These are phyloP conservation scores for Puntigrus tetrazona DNA, from an alignment of 2,113 vertebrate species.

Conservation along the genomic window DNA sequence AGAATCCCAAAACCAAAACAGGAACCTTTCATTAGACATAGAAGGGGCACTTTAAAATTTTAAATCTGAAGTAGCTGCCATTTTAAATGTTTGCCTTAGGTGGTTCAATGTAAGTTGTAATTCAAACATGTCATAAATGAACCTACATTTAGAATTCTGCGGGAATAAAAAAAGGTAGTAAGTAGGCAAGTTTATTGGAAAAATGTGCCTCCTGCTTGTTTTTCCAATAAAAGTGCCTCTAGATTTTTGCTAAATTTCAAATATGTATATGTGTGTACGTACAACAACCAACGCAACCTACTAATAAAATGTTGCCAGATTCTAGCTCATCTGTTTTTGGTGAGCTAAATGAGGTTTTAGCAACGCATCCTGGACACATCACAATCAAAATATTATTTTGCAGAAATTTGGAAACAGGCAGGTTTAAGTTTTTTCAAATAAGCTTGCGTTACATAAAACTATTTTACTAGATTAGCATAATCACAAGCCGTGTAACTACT, in stretches of 20 bases:
- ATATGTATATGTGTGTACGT: neutral
- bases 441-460: neutral
- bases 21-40: no score
- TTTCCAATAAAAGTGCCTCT: no score
- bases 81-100: neutral
- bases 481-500: neutral
- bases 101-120: neutral
- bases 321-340: neutral
- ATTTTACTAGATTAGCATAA: neutral
- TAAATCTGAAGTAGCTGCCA: neutral
- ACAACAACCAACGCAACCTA: neutral
- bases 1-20: no score
- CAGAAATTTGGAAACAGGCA: neutral
- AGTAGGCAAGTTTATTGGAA: neutral
- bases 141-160: no score
- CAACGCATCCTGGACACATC: neutral
- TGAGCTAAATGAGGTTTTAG: neutral
- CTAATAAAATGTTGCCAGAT: neutral
- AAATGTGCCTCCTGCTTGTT: neutral
- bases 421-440: neutral
- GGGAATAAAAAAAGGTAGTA: no score
- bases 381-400: neutral
- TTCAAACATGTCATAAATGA: neutral
- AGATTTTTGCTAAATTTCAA: neutral
- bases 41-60: no score